Evolutionary conservation across 2,888 invertebrate genomes (phyloP), one percentile per base, ranked within the genome.

Genomic region (Xylota sylvarum): DNA sequence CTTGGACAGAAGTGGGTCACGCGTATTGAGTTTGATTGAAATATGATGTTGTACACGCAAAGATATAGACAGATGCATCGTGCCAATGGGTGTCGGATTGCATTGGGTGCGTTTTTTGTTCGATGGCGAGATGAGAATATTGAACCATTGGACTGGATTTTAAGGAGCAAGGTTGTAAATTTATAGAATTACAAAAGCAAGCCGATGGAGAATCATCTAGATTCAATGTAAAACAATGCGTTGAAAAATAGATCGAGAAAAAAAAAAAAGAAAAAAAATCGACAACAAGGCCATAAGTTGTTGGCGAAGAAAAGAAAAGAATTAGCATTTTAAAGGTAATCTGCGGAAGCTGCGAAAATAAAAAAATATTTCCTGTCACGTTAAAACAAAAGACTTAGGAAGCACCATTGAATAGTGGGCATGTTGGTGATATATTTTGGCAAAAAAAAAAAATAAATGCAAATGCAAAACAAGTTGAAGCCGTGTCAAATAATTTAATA

Each of bases 1-100:
- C 30, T 62, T n/a, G 30, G 76, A 56, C 65, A 81, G 70, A 85
- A 74, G 85, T 85, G 72, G 85, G 85, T 85, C 85, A 85, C 52
- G 60, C 70, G 81, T 74, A 76, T 81, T 77, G 70, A 60, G 60
- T 64, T 77, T 76, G 48, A 85, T 84, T 84, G 84, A 74, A 74
- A 80, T 84, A 79, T 80, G 67, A 80, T 73, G 52, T 62, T 55
- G 27, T 40, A 56, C 32, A 74, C 40, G 58, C 32, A 27, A 19
- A 55, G 9, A 17, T 40, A 65, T 30, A 52, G 3, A 12, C 5
- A 62, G 19, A 69, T 35, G 6, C 56, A 37, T n/a, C 14, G 23
- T 37, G 12, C 37, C 48, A 32, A 55, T 37, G 46, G 56, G 30
- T 70, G 40, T 73, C 23, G 27, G 50, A 74, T 81, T 85, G 84